These are phyloP conservation scores for Albula goreensis DNA, from an alignment of 2,113 vertebrate genomes.

Conservation along the genomic window DNA sequence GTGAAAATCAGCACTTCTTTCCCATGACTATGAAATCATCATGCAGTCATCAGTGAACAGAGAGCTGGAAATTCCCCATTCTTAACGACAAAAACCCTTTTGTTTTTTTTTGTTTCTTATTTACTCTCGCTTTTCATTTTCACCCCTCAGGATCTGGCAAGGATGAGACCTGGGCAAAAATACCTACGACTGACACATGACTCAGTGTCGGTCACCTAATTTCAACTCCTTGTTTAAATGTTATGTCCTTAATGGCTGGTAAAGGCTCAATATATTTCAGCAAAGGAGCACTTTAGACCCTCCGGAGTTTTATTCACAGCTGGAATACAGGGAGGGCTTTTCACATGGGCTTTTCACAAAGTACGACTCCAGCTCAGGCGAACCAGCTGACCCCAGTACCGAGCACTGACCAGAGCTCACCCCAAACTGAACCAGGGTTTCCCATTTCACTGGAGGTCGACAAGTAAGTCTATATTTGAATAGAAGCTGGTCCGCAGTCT, in stretches of 20 bases:
- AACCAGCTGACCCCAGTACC: neutral
- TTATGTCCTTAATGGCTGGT: neutral
- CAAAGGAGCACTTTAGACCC: neutral
- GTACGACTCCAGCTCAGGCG: neutral
- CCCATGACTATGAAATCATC: slow-evolving; percentile 29
- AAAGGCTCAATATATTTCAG: neutral
- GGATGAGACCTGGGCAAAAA: slow-evolving; percentile 10
- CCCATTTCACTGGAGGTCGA: too few relatives aligned
- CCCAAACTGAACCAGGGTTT: neutral
- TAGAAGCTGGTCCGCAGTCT: too few relatives aligned
- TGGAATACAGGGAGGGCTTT: neutral
- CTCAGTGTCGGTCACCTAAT: neutral
- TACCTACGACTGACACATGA: slow-evolving; percentile 13
- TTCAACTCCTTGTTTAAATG: neutral
- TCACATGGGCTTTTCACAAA: neutral
- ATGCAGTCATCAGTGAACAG: slow-evolving; percentile 17
- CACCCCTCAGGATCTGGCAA: neutral
- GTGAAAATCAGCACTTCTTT: slow-evolving; percentile 17
- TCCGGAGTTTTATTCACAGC: neutral
- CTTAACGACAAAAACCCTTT: slow-evolving; percentile 17
- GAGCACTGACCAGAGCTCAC: neutral
- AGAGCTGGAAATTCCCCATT: slow-evolving; percentile 15
- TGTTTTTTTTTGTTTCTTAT: slow-evolving; percentile 6
- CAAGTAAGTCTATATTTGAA: too few relatives aligned
- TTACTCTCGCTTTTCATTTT: neutral